Evolutionary conservation across 2,113 vertebrate genomes (phyloP), one percentile per base, ranked within the genome.

Genomic region (Ivindomyrus marchei): DNA sequence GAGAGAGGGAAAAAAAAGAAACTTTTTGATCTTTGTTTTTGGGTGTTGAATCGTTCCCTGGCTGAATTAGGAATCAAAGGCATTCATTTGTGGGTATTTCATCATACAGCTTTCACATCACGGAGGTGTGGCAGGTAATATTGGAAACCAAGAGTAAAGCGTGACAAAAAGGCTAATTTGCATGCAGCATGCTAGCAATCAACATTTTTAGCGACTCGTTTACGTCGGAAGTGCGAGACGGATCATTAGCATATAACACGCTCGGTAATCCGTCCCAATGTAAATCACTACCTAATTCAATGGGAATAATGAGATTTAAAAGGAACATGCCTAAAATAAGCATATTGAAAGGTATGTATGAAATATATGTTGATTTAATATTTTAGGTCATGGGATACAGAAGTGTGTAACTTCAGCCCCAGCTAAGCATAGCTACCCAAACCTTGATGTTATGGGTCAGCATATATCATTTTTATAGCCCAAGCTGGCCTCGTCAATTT

Each of bases 21-120:
- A 90, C 90, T 39, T 91, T 93, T 94, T 95, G 93, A 94, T 93
- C 93, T 91, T 90, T 77, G 27, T 90, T 91, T 93, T 91, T 90
- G 50, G 42, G 89, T 88, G 89, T 93, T 90, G 91, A 89, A 91
- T 92, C 89, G 62, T 89, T 92, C 93, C 88, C 27, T 93, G 88
- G 70, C 92, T 94, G 90, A 91, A 92, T 94, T 93, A 89, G 90
- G 91, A 93, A 94, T 66, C 77, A 45, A 83, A 21, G 31, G 77
- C 31, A 83, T n/a, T n/a, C 56, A 62, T 83, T 39, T 83, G 77
- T 83, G 77, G 31, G 2, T 19, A 83, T 83, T 21, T 42, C 42
- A 83, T 83, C 77, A 31, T 70, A 4, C 62, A 1, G 62, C 62
- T 31, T 70, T 31, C 62, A 31, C 62, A 13, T 70, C 9, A 70